Base-by-base conservation (phyloP, 2,888 invertebrate genomes). In the Cybosia mesomella region DNA sequence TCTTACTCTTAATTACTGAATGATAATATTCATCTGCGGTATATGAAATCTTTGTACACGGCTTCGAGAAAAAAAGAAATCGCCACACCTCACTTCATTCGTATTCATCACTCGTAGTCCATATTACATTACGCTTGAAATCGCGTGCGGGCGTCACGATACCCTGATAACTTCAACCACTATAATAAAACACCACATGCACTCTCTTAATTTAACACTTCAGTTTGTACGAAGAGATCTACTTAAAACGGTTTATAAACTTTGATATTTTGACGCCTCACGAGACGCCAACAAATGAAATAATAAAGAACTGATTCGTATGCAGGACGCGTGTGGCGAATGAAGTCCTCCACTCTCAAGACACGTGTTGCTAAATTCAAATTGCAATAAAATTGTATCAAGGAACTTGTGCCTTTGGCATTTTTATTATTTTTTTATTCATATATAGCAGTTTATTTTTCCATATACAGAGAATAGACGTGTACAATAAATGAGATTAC, bases 91-190 rank as follows among this genome's bases (percentile, higher is more conserved):
- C 74, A 76, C 75, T 87, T 91, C 88, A 89, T 94, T 91, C 76
- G 87, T 92, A 93, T 93, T 88, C 93, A 91, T 87, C 87, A 86
- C 86, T 77, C 87, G 92, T 91, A 86, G 77, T 83, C 85, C 89
- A 91, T 93, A 93, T 92, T 91, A 91, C 90, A 89, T 92, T 92
- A 91, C 92, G 85, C 81, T 85, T 83, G 85, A 86, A 90, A 92
- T 92, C 90, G 91, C 92, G 91, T 91, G 92, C 89, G 83, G 81
- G 83, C 85, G 86, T 88, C 87, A 85, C 74, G 87, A 88, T 89
- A 89, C 77, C 72, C 80, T 82, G 91, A 92, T 91, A 92, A 90
- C 83, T 67, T 24, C 49, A 22, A 61, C 81, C 81, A 75, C 21
- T 61, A 53, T 69, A 73, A 66, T 58, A 64, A 72, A 81, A 75